These are phyloP conservation scores for Leucoraja ocellata DNA, from an alignment of 2,797 vertebrate genomes.

Conservation along the genomic window DNA sequence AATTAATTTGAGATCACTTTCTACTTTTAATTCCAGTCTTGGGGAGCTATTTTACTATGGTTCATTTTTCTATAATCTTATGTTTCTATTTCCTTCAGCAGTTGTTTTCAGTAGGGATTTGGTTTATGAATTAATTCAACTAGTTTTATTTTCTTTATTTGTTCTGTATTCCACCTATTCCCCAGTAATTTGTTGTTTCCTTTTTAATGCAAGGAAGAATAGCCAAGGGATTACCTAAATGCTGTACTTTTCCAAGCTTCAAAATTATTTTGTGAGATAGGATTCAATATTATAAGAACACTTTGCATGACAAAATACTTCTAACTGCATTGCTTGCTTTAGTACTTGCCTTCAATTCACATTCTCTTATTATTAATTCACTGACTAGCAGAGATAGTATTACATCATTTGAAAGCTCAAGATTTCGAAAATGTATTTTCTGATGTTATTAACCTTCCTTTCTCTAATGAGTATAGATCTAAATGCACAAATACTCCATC, in stretches of 20 bases:
- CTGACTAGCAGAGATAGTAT: neutral
- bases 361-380: neutral
- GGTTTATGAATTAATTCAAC: neutral
- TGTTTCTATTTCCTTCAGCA: neutral
- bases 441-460: neutral
- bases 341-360: neutral
- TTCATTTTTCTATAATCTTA: slow-evolving; percentile 9
- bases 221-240: neutral
- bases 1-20: neutral
- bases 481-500: neutral
- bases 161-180: neutral
- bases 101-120: neutral
- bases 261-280: neutral
- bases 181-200: neutral
- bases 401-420: neutral
- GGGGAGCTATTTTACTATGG: neutral
- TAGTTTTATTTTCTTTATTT: neutral
- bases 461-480: neutral
- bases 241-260: neutral
- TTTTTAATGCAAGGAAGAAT: neutral
- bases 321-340: neutral
- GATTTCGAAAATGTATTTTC: slow-evolving; percentile 1
- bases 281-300: neutral
- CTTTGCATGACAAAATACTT: slow-evolving; percentile 20
- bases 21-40: neutral